These are phyloP conservation scores for Polyploca ridens DNA, from an alignment of 2,888 invertebrate genomes.

Conservation along the genomic window DNA sequence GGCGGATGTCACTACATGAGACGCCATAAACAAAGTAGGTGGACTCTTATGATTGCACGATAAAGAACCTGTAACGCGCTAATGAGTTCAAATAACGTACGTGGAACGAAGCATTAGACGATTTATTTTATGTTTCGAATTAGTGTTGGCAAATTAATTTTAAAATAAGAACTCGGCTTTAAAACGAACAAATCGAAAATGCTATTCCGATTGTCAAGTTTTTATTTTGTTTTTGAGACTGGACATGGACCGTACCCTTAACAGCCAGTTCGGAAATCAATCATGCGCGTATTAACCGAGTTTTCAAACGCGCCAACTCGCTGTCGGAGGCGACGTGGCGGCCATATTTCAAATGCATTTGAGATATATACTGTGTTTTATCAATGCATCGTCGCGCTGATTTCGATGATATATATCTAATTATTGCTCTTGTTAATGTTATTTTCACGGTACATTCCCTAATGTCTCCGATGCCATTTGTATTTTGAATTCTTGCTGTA, in stretches of 20 bases:
- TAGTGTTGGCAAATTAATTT: conserved; percentile 30
- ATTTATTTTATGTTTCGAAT: conserved; percentile 8
- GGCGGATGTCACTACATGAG: conserved; percentile 67
- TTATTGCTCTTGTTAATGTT: conserved; percentile 80
- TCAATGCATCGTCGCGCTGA: conserved; percentile 83
- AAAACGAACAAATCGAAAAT: conserved; percentile 3
- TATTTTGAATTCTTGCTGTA: conserved; percentile 55
- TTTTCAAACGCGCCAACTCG: conserved; percentile 74
- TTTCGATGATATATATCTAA: conserved; percentile 81
- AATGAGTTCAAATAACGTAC: conserved; percentile 16
- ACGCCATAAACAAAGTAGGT: conserved; percentile 65
- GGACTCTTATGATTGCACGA: conserved; percentile 42
- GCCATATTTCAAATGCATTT: conserved; percentile 79
- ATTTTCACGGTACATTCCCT: conserved; percentile 78
- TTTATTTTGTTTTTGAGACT: conserved; percentile 5
- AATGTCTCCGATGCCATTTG: conserved; percentile 69
- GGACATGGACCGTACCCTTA: conserved; percentile 25
- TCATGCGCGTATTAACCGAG: conserved; percentile 76
- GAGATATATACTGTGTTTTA: conserved; percentile 80
- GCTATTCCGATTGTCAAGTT: conserved; percentile 1
- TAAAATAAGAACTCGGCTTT: conserved; percentile 11
- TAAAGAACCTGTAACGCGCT: conserved; percentile 37
- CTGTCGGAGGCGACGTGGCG: conserved; percentile 71
- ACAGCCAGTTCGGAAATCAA: conserved; percentile 66
- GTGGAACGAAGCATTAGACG: conserved; percentile 5